phyloP scores from a whole-genome alignment of 2,797 vertebrate genomes.

The Tragelaphus eurycerus region DNA sequence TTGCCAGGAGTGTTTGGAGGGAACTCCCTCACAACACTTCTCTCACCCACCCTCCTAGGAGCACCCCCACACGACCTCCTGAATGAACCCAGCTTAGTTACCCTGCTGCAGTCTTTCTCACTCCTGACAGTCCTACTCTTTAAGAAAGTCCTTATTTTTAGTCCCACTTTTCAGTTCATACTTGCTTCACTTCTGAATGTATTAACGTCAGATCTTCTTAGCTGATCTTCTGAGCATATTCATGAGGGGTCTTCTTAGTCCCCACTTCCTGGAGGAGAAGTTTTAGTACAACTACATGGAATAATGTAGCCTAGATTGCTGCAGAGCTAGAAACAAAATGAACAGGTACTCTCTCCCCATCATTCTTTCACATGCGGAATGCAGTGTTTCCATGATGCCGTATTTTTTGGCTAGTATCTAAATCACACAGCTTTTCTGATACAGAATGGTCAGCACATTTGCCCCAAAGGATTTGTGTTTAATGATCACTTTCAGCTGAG shows the following conservation, averaged over 20 bases:
- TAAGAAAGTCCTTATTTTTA: not conserved
- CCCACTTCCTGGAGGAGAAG: not conserved
- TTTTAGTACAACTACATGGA: not conserved
- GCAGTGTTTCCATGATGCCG: not conserved
- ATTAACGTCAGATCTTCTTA: not conserved
- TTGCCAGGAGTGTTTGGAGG: not conserved
- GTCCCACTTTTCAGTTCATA: not conserved
- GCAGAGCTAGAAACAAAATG: not conserved
- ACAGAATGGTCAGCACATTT: not conserved
- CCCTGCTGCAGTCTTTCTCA: not conserved
- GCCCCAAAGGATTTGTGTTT: not conserved
- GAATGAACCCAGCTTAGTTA: not conserved
- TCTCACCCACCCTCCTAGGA: too few species aligned
- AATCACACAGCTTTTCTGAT: not conserved
- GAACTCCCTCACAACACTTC: not conserved
- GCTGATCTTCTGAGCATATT: not conserved
- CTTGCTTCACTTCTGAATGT: not conserved
- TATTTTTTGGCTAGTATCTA: not conserved
- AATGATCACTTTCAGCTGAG: not conserved
- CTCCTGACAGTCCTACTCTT: not conserved
- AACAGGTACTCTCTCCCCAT: not conserved
- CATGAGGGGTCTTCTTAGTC: not conserved
- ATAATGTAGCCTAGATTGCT: not conserved
- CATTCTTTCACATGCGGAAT: not conserved
- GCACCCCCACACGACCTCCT: accelerated